A percentile compares a stretch with the other conserved stretches of the same genome.
Evolutionary conservation across 1,140 invertebrate genomes (phyloP).

Genomic region (Kradibia gibbosae): DNA sequence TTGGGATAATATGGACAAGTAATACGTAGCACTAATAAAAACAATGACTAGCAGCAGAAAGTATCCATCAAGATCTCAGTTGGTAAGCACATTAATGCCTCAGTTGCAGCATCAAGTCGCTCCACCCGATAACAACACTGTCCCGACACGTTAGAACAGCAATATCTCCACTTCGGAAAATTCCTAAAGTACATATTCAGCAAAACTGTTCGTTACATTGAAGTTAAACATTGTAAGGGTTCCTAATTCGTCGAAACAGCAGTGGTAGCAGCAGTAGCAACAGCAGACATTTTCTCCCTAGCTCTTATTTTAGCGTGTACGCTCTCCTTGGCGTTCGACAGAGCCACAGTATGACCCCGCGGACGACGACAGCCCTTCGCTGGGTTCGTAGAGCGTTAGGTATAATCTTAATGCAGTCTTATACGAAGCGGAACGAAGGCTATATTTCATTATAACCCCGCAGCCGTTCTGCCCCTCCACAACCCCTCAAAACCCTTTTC

Average conservation of each 20-base stretch:
- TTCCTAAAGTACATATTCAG: slow-evolving; percentile 18
- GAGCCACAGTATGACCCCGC: slow-evolving; percentile 49
- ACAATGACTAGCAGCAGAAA: neutral
- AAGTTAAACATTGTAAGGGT: slow-evolving; percentile 11
- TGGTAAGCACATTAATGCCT: neutral
- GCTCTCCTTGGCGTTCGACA: slow-evolving; percentile 50
- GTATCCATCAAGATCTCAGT: neutral
- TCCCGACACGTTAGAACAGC: neutral
- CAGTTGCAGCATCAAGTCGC: neutral
- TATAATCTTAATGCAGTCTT: slow-evolving; percentile 75
- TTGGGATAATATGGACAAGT: neutral
- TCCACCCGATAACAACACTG: neutral
- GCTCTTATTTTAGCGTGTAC: slow-evolving; percentile 47
- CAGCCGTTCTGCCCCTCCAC: slow-evolving; percentile 62
- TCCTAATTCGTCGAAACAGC: neutral
- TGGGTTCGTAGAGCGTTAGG: slow-evolving; percentile 57
- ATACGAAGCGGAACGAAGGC: slow-evolving; percentile 70
- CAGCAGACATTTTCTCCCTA: neutral
- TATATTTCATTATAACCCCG: slow-evolving; percentile 74
- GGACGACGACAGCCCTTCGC: slow-evolving; percentile 18
- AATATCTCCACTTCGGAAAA: slow-evolving; percentile 14
- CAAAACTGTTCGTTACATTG: slow-evolving; percentile 23
- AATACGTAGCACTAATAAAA: neutral
- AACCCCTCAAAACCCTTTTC: slow-evolving; percentile 66
- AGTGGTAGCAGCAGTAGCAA: neutral